Conservation (phyloP, 2,888 invertebrate genomes). For the Pycnomerus fuliginosus region DNA sequence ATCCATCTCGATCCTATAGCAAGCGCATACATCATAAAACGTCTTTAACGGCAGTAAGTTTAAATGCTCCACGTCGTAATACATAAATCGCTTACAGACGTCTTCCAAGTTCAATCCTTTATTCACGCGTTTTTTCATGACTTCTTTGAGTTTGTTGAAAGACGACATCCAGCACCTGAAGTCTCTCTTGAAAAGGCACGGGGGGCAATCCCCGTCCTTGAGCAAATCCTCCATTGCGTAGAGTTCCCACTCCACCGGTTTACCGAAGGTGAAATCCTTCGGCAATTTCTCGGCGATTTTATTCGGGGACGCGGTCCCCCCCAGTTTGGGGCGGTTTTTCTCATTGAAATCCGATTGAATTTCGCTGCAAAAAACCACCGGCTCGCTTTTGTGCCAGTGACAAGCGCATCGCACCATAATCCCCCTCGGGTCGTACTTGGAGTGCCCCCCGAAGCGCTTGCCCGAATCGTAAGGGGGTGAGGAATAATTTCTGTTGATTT, state of each 20-base stretch:
- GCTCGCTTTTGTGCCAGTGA: slow-evolving; percentile 48
- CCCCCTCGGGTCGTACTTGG: slow-evolving; percentile 54
- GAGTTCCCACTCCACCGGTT: slow-evolving; percentile 43
- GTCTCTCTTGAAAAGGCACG: slow-evolving; percentile 47
- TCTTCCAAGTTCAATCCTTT: slow-evolving; percentile 37
- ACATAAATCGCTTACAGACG: slow-evolving; percentile 34
- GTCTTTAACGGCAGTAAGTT: slow-evolving; percentile 46
- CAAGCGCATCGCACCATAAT: slow-evolving; percentile 53
- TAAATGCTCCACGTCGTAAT: slow-evolving; percentile 41
- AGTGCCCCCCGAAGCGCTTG: slow-evolving; percentile 54
- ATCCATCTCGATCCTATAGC: slow-evolving; percentile 54
- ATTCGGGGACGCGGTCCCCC: slow-evolving; percentile 52
- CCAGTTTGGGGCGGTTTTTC: slow-evolving; percentile 48
- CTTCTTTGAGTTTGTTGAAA: slow-evolving; percentile 47
- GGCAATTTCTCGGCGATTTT: slow-evolving; percentile 44
- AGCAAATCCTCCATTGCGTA: slow-evolving; percentile 55
- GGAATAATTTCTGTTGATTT: slow-evolving; percentile 45
- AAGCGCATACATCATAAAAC: slow-evolving; percentile 53
- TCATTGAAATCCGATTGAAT: slow-evolving; percentile 53
- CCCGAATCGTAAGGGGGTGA: slow-evolving; percentile 52
- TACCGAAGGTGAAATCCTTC: slow-evolving; percentile 55
- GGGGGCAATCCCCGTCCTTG: slow-evolving; percentile 36
- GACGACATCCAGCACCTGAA: slow-evolving; percentile 54
- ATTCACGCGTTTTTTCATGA: slow-evolving; percentile 13
- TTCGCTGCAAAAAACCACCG: slow-evolving; percentile 47